phyloP scores from a whole-genome alignment of 1,140 invertebrate genomes.

The Drosophila punjabiensis region DNA sequence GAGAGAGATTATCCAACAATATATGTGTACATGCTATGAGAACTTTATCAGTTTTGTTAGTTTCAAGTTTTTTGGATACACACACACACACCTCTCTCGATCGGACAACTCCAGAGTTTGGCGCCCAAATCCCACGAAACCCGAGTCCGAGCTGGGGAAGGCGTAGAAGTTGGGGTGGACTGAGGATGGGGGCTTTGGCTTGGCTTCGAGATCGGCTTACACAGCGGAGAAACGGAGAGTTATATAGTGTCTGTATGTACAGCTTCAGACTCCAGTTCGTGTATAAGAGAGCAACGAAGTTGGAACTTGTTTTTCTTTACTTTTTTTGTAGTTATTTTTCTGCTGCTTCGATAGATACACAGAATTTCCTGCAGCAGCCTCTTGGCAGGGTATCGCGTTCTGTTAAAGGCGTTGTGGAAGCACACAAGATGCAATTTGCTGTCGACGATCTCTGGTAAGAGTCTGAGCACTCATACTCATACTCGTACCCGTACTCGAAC shows the following conservation, averaged over 20 bases:
- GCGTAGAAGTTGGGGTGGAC: slow-evolving; percentile 29
- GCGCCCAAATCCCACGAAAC: slow-evolving; percentile 71
- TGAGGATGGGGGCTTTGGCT: slow-evolving; percentile 17
- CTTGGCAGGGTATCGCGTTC: slow-evolving; percentile 13
- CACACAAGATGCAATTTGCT: slow-evolving; percentile 44
- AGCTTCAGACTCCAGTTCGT: slow-evolving; percentile 26
- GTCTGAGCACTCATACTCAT: background rate
- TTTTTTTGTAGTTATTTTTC: slow-evolving; percentile 29
- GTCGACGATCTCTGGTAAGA: slow-evolving; percentile 41
- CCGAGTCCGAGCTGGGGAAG: slow-evolving; percentile 39
- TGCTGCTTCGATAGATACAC: slow-evolving; percentile 62
- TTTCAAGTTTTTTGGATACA: slow-evolving; percentile 28
- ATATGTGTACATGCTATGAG: slow-evolving; percentile 11
- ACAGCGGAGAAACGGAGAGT: slow-evolving; percentile 14
- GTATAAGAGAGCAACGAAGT: slow-evolving; percentile 57
- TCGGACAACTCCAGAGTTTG: slow-evolving; percentile 51
- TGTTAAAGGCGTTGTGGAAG: slow-evolving; percentile 24
- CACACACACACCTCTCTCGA: slow-evolving; percentile 8
- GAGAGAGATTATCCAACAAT: slow-evolving; percentile 30
- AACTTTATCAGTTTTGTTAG: slow-evolving; percentile 29
- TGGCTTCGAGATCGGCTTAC: slow-evolving; percentile 42
- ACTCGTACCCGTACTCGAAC: background rate
- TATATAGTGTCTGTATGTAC: slow-evolving; percentile 9
- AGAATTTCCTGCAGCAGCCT: slow-evolving; percentile 67
- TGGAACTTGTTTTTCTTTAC: slow-evolving; percentile 65